Evolutionary conservation across 2,113 vertebrate genomes (phyloP), one percentile per base, ranked within the genome.

Genomic region (Petromus typicus): DNA sequence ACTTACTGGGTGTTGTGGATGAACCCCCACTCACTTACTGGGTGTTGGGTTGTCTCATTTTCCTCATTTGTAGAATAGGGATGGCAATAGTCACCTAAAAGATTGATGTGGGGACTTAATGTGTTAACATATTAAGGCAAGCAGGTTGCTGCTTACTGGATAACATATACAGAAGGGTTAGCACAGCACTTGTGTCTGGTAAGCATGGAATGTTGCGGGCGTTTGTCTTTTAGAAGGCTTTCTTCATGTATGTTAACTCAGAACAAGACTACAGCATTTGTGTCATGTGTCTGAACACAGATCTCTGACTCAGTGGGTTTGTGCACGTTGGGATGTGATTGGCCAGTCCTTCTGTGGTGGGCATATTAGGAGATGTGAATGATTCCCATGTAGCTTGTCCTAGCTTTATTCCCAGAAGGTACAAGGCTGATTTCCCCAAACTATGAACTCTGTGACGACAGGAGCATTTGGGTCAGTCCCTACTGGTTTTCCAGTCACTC

Each of bases 131-230:
- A 56, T 56, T 56, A 56, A 56, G 54, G 54, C 54, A 56, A 13
- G 10, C 14, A 16, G 54, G 54, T 56, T 56, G 54, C 54, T 56
- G 54, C 14, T 3, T 56, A 56, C 54, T 56, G 54, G 54, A 56
- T 11, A 16, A 56, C 14, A 56, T 56, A 56, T 56, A 0, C 23
- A 37, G 51, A 48, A 40, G 23, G 51, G 20, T n/a, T 3, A 76
- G 18, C 20, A 30, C 48, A 2, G 3, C 0, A 7, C 37, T 45
- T 34, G 48, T 11, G 1, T 34, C 66, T 34, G 9, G 48, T 6
- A 73, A 16, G 37, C 34, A 16, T 6, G 5, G 23, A 20, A 40
- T 30, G 14, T 57, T 27, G 27, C 0, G 45, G 67, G 11, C 34
- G 25, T 34, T 20, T 23, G 14, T 45, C 57, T 81, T 69, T 69